Conservation (phyloP, 2,888 invertebrate genomes). For the Emmelina monodactyla region DNA sequence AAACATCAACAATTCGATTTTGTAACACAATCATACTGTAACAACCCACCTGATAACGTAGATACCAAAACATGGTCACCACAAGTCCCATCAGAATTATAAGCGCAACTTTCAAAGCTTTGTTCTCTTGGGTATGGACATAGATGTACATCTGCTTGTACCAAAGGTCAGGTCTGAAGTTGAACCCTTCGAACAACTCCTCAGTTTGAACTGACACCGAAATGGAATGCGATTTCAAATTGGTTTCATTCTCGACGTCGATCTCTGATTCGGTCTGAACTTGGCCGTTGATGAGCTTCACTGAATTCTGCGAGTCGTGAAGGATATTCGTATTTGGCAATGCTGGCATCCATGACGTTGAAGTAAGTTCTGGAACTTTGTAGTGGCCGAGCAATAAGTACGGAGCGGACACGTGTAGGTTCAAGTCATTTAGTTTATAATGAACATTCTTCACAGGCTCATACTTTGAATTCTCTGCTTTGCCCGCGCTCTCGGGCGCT, state of each 20-base stretch:
- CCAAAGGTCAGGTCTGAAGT: constrained; percentile 43
- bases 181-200: constrained; percentile 49
- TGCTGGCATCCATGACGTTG: constrained; percentile 50
- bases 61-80: constrained; percentile 78
- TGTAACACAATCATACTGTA: not conserved
- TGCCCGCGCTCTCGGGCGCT: constrained; percentile 24
- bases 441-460: constrained; percentile 60
- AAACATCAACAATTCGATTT: not conserved
- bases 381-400: constrained; percentile 72
- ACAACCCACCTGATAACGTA: constrained; percentile 72
- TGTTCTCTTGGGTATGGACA: constrained; percentile 80
- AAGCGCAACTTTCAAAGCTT: constrained; percentile 73
- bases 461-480: constrained; percentile 34
- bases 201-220: constrained; percentile 69
- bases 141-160: constrained; percentile 61
- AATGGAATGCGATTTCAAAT: constrained; percentile 43
- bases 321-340: constrained; percentile 40
- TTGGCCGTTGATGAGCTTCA: constrained; percentile 48
- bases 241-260: constrained; percentile 50
- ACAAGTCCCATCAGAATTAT: constrained; percentile 74
- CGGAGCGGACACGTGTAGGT: constrained; percentile 47
- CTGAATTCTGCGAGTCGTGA: constrained; percentile 25
- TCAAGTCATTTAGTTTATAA: constrained; percentile 47
- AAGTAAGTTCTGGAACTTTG: constrained; percentile 69
- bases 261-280: constrained; percentile 35